phyloP scores from a whole-genome alignment of 2,113 vertebrate species.

The Anseranas semipalmata region DNA sequence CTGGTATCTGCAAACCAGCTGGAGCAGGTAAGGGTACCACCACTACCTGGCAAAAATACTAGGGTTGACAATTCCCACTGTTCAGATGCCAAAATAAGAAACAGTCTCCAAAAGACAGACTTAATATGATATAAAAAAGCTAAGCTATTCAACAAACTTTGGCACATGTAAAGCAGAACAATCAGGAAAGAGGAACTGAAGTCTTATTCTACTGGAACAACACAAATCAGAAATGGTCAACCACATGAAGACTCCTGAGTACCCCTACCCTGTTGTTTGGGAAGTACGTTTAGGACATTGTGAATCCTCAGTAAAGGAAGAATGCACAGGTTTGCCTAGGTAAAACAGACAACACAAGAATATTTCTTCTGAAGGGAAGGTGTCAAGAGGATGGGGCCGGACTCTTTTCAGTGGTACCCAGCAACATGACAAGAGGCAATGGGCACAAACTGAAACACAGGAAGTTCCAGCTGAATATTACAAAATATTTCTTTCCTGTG shows the following conservation, averaged over 20 bases:
- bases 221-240: not conserved
- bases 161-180: accelerated
- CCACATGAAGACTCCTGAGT: not conserved
- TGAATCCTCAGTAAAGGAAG: not conserved
- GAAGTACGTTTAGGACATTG: not conserved
- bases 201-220: not conserved
- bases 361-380: too few species aligned
- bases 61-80: not conserved
- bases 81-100: not conserved
- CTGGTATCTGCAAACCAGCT: not conserved
- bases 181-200: not conserved
- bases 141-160: not conserved
- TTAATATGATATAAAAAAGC: not conserved
- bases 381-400: too few species aligned
- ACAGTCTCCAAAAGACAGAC: not conserved
- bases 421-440: too few species aligned
- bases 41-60: not conserved
- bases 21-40: not conserved
- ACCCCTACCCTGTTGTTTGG: not conserved
- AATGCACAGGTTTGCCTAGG: not conserved
- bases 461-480: too few species aligned
- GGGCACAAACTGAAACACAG: too few species aligned
- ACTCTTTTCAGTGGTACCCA: too few species aligned
- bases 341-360: not conserved
- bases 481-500: too few species aligned